Percentiles rank a stretch among this genome's conserved stretches.
phyloP scores from a whole-genome alignment of 92 coral and sea anemone genomes.

The Zoanthus solanderi region DNA sequence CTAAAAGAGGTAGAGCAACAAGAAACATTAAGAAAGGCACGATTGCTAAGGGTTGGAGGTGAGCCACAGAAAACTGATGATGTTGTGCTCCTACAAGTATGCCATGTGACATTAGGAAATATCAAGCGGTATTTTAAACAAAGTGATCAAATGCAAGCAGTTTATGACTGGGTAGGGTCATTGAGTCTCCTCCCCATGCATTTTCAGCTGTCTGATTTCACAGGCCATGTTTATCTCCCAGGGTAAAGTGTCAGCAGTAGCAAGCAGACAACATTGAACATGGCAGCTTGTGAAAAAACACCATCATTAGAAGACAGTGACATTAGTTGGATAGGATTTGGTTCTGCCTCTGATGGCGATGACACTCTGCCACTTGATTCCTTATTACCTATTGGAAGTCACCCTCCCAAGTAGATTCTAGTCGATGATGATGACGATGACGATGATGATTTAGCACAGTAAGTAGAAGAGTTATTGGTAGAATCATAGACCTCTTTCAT shows the following conservation, averaged over 20 bases:
- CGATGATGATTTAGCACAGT: no score
- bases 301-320: slow-evolving; percentile 61
- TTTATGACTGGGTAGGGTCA: slow-evolving; percentile 72
- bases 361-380: slow-evolving; percentile 7
- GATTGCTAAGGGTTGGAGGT: slow-evolving; percentile 54
- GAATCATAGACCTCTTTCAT: slow-evolving; percentile 1
- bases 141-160: slow-evolving; percentile 42
- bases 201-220: slow-evolving; percentile 57
- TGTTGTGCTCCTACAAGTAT: slow-evolving; percentile 52
- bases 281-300: slow-evolving; percentile 54
- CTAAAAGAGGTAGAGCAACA: slow-evolving; percentile 52
- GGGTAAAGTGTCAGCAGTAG: slow-evolving; percentile 42
- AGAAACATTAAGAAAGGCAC: slow-evolving; percentile 51
- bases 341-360: slow-evolving; percentile 3
- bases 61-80: slow-evolving; percentile 55
- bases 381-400: background rate
- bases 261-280: slow-evolving; percentile 44
- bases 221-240: slow-evolving; percentile 50
- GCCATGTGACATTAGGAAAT: slow-evolving; percentile 60
- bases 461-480: background rate
- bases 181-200: slow-evolving; percentile 59
- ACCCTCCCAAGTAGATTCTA: background rate
- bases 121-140: slow-evolving; percentile 50
- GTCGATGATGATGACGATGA: background rate
- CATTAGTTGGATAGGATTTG: slow-evolving; percentile 53